These are phyloP conservation scores for Melitaea athalia DNA, from an alignment of 2,888 invertebrate species.

Conservation along the genomic window DNA sequence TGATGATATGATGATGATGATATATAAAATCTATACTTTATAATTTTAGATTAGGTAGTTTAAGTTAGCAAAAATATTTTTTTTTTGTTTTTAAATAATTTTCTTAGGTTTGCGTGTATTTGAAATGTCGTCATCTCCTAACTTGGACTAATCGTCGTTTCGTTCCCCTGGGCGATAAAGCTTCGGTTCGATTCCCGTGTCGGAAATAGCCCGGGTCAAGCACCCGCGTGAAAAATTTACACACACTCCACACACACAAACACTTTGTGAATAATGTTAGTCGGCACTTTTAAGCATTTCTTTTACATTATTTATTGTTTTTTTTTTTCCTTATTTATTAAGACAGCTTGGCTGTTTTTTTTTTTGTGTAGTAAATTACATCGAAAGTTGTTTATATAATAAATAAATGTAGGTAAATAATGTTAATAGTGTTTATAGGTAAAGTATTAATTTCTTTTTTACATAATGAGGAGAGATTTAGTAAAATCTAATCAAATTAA, in stretches of 20 bases:
- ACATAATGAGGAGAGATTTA: too few relatives aligned
- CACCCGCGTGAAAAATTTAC: slow-evolving; percentile 61
- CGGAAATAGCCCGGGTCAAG: slow-evolving; percentile 74
- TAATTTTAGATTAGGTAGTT: too few relatives aligned
- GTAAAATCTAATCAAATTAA: too few relatives aligned
- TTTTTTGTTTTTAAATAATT: too few relatives aligned
- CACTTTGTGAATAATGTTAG: slow-evolving; percentile 5
- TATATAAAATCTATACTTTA: too few relatives aligned
- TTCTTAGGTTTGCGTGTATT: neutral
- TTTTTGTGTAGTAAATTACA: neutral
- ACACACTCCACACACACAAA: slow-evolving; percentile 37
- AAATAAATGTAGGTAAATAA: too few relatives aligned
- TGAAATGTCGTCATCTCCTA: slow-evolving; percentile 18
- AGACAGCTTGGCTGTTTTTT: neutral
- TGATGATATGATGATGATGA: too few relatives aligned
- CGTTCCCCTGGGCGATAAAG: slow-evolving; percentile 57
- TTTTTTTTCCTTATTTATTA: slow-evolving; percentile 8
- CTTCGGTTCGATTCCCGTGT: slow-evolving; percentile 60
- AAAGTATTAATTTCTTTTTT: too few relatives aligned
- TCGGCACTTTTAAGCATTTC: neutral
- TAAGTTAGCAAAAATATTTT: too few relatives aligned
- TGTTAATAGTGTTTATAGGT: too few relatives aligned
- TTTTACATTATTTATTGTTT: neutral
- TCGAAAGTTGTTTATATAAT: too few relatives aligned
- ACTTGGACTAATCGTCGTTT: slow-evolving; percentile 31